These are phyloP conservation scores for Gopherus flavomarginatus DNA, from an alignment of 2,113 vertebrate genomes.

Conservation along the genomic window DNA sequence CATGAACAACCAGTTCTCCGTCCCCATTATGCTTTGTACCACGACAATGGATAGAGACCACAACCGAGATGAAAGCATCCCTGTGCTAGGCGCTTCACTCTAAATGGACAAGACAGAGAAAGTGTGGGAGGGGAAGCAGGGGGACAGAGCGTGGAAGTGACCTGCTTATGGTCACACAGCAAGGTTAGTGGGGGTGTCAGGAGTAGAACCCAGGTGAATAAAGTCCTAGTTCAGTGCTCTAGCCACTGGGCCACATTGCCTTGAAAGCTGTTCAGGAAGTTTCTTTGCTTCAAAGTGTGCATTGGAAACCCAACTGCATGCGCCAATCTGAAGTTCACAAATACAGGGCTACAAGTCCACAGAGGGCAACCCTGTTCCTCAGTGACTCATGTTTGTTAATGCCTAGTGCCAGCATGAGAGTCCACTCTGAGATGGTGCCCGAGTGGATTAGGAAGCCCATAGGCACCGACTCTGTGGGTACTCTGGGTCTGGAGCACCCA, in stretches of 20 bases:
- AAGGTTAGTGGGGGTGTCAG: background rate
- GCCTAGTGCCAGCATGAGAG: background rate
- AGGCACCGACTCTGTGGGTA: too few species aligned
- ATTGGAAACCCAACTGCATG: background rate
- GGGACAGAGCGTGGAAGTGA: background rate
- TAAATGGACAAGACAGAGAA: background rate
- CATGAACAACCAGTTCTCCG: background rate
- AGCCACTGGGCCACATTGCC: background rate
- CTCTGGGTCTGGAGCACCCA: too few species aligned
- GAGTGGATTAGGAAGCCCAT: background rate
- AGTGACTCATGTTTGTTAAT: background rate
- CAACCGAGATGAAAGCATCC: background rate
- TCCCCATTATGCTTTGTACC: background rate
- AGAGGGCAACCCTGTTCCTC: background rate
- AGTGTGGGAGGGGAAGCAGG: background rate
- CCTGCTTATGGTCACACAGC: background rate
- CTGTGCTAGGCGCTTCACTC: background rate
- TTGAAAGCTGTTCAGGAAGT: background rate
- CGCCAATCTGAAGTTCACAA: background rate
- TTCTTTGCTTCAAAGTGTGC: background rate
- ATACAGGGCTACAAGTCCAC: too few species aligned
- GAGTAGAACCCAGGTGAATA: background rate
- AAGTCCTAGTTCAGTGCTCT: background rate
- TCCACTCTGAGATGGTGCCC: background rate
- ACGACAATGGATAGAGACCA: background rate